Evolutionary conservation across 1,140 invertebrate species (phyloP), one percentile per base, ranked within the genome.

Genomic region (Metaphire vulgaris): DNA sequence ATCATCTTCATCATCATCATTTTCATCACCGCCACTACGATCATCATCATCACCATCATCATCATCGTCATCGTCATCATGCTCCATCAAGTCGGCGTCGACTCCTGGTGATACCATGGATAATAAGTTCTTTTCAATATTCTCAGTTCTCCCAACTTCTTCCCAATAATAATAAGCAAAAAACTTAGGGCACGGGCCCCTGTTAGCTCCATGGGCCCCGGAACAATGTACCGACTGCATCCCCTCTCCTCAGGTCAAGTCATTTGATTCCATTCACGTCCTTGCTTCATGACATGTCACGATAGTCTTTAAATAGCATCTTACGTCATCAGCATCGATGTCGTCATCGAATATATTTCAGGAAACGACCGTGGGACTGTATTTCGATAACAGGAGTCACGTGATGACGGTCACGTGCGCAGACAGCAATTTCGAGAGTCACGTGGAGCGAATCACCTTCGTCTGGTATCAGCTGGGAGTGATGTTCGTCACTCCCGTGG

Each of bases 381-480:
- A 76, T 69, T 70, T 71, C 32, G 70, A 76, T 33, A 72, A 70
- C 67, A 21, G 29, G 29, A 73, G 33, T 6, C 71, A 70, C 34
- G 69, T 76, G 1, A 72, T 33, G n/a, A 72, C 34, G 32, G 32
- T 70, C 31, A 76, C 69, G 12, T 76, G 75, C 33, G 70, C 75
- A 29, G 68, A 70, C 75, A 41, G 32, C 26, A 56, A 72, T 26
- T 64, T 34, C 29, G 41, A 56, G 41, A 56, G 41, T 56, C 41
- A 56, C 6, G 6, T 21, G 41, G 41, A 56, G 21, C 41, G 82
- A 0, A 74, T 86, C 26, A 77, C 82, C 0, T 86, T 88, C 74
- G 83, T 86, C 2, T 81, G 87, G 21, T 89, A 89, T 79, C 84
- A 88, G 76, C 80, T 89, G 1, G 31, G 86, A 12, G 81, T 88